Conservation (phyloP, 2,888 invertebrate genomes). For the Drosophila quinaria region DNA sequence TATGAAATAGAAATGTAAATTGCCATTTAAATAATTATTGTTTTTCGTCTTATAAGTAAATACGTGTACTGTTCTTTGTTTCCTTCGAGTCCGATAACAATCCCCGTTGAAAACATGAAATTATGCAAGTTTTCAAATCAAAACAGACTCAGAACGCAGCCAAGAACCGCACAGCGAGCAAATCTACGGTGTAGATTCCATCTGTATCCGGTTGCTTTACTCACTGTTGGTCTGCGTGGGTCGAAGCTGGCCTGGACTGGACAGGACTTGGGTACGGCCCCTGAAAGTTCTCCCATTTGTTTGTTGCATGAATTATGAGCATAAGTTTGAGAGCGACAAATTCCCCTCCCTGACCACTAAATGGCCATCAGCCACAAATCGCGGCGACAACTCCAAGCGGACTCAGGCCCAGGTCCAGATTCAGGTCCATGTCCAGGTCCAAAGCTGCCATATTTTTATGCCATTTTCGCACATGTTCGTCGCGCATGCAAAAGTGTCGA, state of each 20-base stretch:
- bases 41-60: too few species aligned
- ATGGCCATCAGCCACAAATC: constrained; percentile 63
- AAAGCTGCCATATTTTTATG: constrained; percentile 80
- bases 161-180: constrained; percentile 2
- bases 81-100: neutral
- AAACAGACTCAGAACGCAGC: constrained; percentile 18
- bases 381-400: constrained; percentile 13
- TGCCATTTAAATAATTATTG: too few species aligned
- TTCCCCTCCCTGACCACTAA: constrained; percentile 60
- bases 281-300: constrained; percentile 55
- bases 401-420: constrained; percentile 5
- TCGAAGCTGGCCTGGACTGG: neutral
- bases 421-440: constrained; percentile 5
- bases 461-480: constrained; percentile 74
- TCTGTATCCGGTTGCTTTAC: constrained; percentile 57
- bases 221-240: constrained; percentile 8
- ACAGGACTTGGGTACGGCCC: constrained; percentile 10
- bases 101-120: constrained; percentile 9
- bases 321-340: constrained; percentile 78
- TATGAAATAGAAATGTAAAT: too few species aligned
- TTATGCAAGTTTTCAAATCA: constrained; percentile 47
- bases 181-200: constrained; percentile 28
- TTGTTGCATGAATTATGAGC: constrained; percentile 84
- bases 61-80: neutral
- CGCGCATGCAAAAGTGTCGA: constrained; percentile 80